Conservation (phyloP, 2,888 invertebrate genomes). For the Temnothorax unifasciatus region DNA sequence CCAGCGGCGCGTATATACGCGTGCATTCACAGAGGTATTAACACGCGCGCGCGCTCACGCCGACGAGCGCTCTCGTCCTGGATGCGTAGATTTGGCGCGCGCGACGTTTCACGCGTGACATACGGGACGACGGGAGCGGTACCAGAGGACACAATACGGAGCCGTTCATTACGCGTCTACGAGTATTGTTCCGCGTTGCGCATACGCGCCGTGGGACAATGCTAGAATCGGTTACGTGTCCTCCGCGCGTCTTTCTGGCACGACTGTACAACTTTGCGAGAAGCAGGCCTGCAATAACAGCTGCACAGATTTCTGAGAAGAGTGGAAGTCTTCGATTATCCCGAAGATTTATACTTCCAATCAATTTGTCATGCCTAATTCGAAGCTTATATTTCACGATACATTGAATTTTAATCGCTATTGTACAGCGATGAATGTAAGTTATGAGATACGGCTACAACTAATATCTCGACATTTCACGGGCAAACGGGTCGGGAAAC, state of each 20-base stretch:
- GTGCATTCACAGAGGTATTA: slow-evolving; percentile 12
- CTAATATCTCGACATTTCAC: not conserved
- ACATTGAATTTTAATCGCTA: not conserved
- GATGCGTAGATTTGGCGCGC: slow-evolving; percentile 34
- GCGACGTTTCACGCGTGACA: slow-evolving; percentile 48
- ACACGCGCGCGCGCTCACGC: not conserved
- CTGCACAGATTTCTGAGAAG: not conserved
- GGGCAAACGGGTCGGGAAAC: slow-evolving; percentile 55
- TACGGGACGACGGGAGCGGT: slow-evolving; percentile 60
- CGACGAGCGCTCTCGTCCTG: slow-evolving; percentile 21
- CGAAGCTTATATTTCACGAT: not conserved
- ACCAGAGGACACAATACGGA: slow-evolving; percentile 76
- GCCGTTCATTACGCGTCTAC: slow-evolving; percentile 80
- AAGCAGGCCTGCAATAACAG: not conserved
- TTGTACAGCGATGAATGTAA: not conserved
- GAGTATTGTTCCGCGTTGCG: slow-evolving; percentile 80
- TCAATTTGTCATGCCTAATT: not conserved
- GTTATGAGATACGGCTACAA: not conserved
- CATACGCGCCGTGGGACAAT: slow-evolving; percentile 75
- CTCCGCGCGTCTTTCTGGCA: not conserved
- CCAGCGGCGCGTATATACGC: slow-evolving; percentile 5
- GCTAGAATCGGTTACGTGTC: slow-evolving; percentile 14
- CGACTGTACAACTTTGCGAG: not conserved
- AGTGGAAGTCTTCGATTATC: not conserved
- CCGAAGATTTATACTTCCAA: too few relatives aligned